Base-by-base conservation (phyloP, 2,888 invertebrate genomes). In the Caenorhabditis zanzibari region DNA sequence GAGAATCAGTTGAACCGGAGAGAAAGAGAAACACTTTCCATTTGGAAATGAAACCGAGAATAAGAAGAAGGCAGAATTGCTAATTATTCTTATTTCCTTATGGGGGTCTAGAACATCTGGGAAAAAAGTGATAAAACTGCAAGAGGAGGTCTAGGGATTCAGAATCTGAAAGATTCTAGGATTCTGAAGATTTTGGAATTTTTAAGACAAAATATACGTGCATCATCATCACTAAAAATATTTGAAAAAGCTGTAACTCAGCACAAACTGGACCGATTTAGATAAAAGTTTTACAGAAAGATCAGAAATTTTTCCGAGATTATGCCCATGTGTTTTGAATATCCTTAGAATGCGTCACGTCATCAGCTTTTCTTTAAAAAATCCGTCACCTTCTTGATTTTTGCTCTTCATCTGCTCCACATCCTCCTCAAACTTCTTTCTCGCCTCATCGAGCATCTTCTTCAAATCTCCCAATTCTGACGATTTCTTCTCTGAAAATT, bases 321-420 rank as follows among this genome's bases (percentile, higher is more conserved):
- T n/a, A n/a, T n/a, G n/a, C n/a, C n/a, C n/a, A n/a, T n/a, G n/a
- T n/a, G n/a, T n/a, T n/a, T n/a, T n/a, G n/a, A n/a, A n/a, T n/a
- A n/a, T n/a, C n/a, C n/a, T 59, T 38, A 59, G 59, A 63, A 26
- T 26, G 2, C 41, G 44, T n/a, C 44, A 63, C 63, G n/a, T 63
- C 63, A 47, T 63, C 61, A 61, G 24, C 22, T 41, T 64, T 35
- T 26, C 28, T 24, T 22, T 24, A 1, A 16, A 2, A 14, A 0
- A 24, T 38, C 12, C 68, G 75, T 56, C 28, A 80, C 81, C 81
- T 73, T 81, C 66, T 44, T 82, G 82, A 61, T 76, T 66, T 14
- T 38, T 71, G 41, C 26, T 84, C 59, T 82, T 84, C 81, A 84
- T 66, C 32, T 76, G 71, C 54, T 81, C 81, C 14, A 75, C 72